A percentile compares a stretch with the other conserved stretches of the same genome.
These are phyloP conservation scores for Clarias magur DNA, from an alignment of 2,113 vertebrate genomes.

Conservation along the genomic window DNA sequence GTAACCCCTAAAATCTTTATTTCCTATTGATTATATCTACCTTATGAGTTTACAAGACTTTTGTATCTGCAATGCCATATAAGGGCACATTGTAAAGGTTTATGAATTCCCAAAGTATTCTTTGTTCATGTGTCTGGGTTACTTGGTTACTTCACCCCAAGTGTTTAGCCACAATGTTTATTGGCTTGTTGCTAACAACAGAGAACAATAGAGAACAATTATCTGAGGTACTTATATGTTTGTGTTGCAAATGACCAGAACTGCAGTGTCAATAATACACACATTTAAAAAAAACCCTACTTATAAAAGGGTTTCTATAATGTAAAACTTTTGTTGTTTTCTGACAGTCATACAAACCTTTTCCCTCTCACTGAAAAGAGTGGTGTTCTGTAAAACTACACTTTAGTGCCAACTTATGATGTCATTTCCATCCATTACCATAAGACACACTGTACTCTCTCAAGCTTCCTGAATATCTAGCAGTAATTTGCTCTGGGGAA, in stretches of 20 bases:
- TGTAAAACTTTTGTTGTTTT: not conserved
- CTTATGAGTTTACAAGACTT: not conserved
- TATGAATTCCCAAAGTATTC: constrained; percentile 5
- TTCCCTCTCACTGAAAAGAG: not conserved
- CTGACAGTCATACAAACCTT: not conserved
- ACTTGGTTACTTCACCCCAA: not conserved
- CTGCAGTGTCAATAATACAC: not conserved
- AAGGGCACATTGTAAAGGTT: not conserved
- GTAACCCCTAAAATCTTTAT: constrained; percentile 18
- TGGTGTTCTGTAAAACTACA: not conserved
- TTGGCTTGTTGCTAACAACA: constrained; percentile 49
- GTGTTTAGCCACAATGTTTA: constrained; percentile 31
- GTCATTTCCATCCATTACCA: constrained; percentile 25
- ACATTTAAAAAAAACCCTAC: not conserved
- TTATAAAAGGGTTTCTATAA: not conserved
- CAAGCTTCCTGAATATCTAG: constrained; percentile 16
- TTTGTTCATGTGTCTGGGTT: not conserved
- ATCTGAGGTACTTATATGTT: not conserved
- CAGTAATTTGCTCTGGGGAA: constrained; percentile 4
- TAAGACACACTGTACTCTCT: constrained; percentile 16
- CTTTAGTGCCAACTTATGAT: constrained; percentile 23
- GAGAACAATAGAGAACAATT: not conserved
- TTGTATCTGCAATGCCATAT: not conserved
- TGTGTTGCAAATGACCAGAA: not conserved
- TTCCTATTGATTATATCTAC: not conserved